A percentile compares a stretch with the other conserved stretches of the same genome.
Evolutionary conservation across 2,888 invertebrate genomes (phyloP).

Genomic region (Holacanthella duospinosa): DNA sequence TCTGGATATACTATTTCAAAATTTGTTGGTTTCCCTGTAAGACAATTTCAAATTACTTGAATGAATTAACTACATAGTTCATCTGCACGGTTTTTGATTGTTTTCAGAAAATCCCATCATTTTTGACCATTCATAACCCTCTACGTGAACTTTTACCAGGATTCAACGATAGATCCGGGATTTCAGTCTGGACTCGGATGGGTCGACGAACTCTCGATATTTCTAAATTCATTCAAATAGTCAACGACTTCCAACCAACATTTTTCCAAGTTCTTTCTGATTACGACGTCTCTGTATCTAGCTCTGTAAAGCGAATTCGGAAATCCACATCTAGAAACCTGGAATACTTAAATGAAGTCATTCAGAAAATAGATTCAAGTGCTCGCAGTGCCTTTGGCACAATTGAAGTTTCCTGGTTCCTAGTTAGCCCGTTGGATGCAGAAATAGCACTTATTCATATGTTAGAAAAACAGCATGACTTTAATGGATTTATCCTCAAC

Average conservation of each 20-base stretch:
- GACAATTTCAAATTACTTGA: conserved; percentile 3
- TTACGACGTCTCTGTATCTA: conserved; percentile 24
- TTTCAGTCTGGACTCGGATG: conserved; percentile 66
- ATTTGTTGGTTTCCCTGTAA: conserved; percentile 54
- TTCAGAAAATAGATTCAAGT: neutral
- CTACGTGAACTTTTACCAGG: conserved; percentile 56
- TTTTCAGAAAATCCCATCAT: conserved; percentile 45
- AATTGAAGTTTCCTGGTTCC: conserved; percentile 62
- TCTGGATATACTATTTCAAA: conserved; percentile 56
- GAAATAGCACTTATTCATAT: conserved; percentile 51
- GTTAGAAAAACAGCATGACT: conserved; percentile 41
- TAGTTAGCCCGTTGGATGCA: conserved; percentile 54
- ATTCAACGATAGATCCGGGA: conserved; percentile 57
- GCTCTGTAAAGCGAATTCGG: conserved; percentile 21
- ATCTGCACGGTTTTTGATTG: conserved; percentile 4
- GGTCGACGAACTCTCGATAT: conserved; percentile 60
- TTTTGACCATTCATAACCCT: conserved; percentile 59
- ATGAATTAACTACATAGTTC: neutral
- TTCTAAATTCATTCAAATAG: conserved; percentile 39
- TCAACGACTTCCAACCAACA: conserved; percentile 17
- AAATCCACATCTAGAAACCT: conserved; percentile 25
- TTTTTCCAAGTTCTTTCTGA: conserved; percentile 29
- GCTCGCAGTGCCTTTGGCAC: conserved; percentile 15
- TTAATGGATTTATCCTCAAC: conserved; percentile 66
- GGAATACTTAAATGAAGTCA: conserved; percentile 17